Conservation (phyloP, 2,797 vertebrate genomes). For the Avahi laniger region DNA sequence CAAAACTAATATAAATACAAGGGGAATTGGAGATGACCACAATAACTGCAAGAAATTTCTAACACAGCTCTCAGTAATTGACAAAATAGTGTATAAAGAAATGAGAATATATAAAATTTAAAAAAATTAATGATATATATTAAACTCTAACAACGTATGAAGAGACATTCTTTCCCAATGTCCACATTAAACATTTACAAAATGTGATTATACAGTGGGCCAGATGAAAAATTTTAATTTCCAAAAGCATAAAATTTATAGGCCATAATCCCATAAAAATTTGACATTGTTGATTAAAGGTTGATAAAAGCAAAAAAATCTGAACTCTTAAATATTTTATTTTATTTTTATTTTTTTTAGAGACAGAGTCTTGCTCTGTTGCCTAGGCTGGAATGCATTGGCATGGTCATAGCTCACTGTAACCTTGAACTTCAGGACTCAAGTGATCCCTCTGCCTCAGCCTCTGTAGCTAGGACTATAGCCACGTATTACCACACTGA, state of each 20-base stretch:
- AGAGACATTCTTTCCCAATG: not conserved
- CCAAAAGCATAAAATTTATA: not conserved
- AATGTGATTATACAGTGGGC: not conserved
- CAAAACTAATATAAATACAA: not conserved
- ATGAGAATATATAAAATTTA: not conserved
- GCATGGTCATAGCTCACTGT: too few species aligned
- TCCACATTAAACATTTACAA: constrained; percentile 39
- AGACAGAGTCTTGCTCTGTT: not conserved
- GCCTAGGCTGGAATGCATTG: not conserved
- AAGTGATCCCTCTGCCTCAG: not conserved
- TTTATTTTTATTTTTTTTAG: not conserved
- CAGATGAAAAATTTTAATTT: not conserved
- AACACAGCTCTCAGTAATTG: not conserved
- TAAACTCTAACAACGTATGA: not conserved
- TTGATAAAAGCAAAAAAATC: not conserved
- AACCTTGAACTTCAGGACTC: too few species aligned
- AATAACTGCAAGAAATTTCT: not conserved
- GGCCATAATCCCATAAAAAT: not conserved
- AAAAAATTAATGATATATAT: not conserved
- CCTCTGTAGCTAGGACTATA: not conserved
- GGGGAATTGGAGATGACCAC: not conserved
- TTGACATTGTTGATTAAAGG: not conserved
- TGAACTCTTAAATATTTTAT: not conserved
- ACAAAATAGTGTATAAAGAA: not conserved
- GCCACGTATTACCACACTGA: not conserved